phyloP scores from a whole-genome alignment of 2,797 vertebrate genomes.

The Epinephelus malabaricus region DNA sequence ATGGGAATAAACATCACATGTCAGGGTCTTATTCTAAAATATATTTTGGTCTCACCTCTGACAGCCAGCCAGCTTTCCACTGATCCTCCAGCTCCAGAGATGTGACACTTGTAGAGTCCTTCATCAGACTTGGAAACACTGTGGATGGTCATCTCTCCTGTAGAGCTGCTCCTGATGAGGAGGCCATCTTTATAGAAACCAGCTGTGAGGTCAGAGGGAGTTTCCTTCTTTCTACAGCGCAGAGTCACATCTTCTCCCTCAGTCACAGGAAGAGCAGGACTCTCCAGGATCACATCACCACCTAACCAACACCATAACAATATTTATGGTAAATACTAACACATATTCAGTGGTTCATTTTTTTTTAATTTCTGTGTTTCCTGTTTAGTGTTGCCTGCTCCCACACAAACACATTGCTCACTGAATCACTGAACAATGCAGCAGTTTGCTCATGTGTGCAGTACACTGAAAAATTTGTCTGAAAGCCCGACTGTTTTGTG shows the following conservation, averaged over 20 bases:
- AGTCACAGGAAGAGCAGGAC: accelerated
- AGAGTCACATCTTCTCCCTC: neutral
- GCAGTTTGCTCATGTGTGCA: too few relatives aligned
- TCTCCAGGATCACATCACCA: slow-evolving; percentile 36
- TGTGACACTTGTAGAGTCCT: slow-evolving; percentile 17
- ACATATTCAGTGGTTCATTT: too few relatives aligned
- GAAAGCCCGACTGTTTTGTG: too few relatives aligned
- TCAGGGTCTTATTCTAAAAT: too few relatives aligned
- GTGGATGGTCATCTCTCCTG: neutral
- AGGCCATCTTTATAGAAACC: slow-evolving; percentile 16
- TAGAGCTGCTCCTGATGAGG: accelerated
- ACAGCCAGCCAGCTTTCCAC: slow-evolving; percentile 9
- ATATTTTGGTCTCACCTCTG: slow-evolving; percentile 15
- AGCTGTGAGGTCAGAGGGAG: neutral
- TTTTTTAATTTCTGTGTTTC: too few relatives aligned
- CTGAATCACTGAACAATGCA: too few relatives aligned
- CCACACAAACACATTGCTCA: too few relatives aligned
- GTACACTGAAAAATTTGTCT: too few relatives aligned
- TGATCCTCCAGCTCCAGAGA: slow-evolving; percentile 9
- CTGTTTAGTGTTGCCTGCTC: too few relatives aligned
- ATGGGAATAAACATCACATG: too few relatives aligned
- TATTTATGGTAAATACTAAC: too few relatives aligned
- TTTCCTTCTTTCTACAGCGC: neutral
- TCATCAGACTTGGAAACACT: neutral
- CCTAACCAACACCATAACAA: neutral